Base-by-base conservation (phyloP, 2,888 invertebrate genomes). In the Chymomyza amoena region DNA sequence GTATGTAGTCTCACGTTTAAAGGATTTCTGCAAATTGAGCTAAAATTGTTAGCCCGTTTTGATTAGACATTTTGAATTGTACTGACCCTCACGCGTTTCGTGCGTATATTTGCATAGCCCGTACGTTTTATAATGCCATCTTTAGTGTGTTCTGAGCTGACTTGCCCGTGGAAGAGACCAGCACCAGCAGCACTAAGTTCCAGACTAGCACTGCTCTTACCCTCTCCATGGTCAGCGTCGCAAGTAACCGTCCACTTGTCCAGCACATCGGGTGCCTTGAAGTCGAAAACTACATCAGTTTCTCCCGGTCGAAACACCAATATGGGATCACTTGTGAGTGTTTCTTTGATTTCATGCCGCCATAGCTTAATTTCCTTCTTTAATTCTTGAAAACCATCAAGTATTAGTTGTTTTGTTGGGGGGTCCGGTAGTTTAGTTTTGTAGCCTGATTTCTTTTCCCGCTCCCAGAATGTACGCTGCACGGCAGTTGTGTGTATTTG, bases 161-260 rank as follows among this genome's bases (percentile, higher is more conserved):
- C 91, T 70, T 93, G 92, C 0, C 97, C 97, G 73, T 94, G 93
- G 90, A 97, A 97, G 25, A 95, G 88, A 0, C 94, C 96, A 70
- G 94, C 94, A 0, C 96, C 96, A 2, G 94, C 92, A 50, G 93
- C 92, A 78, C 95, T 96, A 77, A 96, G 91, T 18, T 94, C 93
- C 16, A 98, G 92, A 7, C 92, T 91, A 69, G 95, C 95, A 45
- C 83, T 91, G 90, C 97, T 97, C 87, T 93, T 94, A 0, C 98
- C 98, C 89, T 96, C 94, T 69, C 94, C 94, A 86, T 96, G 95
- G 91, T 98, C 97, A 71, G 94, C 94, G 90, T 98, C 98, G 66
- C 94, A 92, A 0, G 96, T 95, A 0, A 95, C 93, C 16, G 95
- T 91, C 94, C 96, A 97, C 56, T 94, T 92, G 1, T 96, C 93